Conservation (phyloP, 92 coral and sea anemone genomes). For the Pocillopora meandrina region DNA sequence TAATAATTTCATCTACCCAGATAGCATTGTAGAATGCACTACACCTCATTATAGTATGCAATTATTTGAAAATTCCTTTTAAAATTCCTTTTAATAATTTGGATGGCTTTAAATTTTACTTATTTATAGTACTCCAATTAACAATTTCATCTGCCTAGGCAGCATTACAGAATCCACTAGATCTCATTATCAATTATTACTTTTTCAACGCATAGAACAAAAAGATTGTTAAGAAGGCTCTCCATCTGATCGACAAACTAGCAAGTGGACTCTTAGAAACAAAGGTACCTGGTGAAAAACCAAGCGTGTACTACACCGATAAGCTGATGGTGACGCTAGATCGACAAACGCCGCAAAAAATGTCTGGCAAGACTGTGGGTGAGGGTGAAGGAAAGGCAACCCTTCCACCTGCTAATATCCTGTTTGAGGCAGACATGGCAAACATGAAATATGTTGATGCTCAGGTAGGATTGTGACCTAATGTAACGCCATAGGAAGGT, state of each 20-base stretch:
- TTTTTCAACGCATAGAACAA: constrained; percentile 40
- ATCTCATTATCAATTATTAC: neutral
- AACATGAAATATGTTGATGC: constrained; percentile 61
- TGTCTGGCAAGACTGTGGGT: constrained; percentile 65
- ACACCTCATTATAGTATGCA: too few relatives aligned
- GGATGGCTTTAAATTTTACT: neutral
- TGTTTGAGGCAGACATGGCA: constrained; percentile 36
- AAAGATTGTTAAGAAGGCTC: constrained; percentile 54
- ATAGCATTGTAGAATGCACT: too few relatives aligned
- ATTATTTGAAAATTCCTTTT: too few relatives aligned
- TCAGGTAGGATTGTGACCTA: constrained; percentile 47
- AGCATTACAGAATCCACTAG: neutral
- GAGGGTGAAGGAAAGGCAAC: constrained; percentile 59
- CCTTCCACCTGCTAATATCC: constrained; percentile 63
- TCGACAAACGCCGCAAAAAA: constrained; percentile 72
- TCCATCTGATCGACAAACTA: constrained; percentile 52
- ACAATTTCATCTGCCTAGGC: neutral
- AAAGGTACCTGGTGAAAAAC: constrained; percentile 70
- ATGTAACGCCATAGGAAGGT: neutral
- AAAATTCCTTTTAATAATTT: neutral
- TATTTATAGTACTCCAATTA: neutral
- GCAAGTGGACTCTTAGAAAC: constrained; percentile 62
- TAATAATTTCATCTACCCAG: too few relatives aligned
- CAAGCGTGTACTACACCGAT: constrained; percentile 57
- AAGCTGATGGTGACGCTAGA: constrained; percentile 56